These are phyloP conservation scores for Mactra quadrangularis DNA, from an alignment of 1,140 invertebrate species.

Conservation along the genomic window DNA sequence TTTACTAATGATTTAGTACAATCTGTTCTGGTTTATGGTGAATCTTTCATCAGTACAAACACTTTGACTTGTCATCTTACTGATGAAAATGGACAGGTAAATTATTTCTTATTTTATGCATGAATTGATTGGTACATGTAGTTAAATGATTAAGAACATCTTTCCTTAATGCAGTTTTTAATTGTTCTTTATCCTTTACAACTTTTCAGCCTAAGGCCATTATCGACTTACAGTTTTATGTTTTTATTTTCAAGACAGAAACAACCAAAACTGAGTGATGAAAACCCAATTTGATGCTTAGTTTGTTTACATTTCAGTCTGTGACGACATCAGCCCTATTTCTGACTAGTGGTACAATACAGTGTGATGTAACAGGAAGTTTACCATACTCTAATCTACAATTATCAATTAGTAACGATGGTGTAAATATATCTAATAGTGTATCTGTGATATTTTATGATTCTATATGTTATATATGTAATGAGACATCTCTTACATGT, in stretches of 20 bases:
- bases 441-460: slow-evolving; percentile 31
- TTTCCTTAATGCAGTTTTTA: not conserved
- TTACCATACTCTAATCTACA: slow-evolving; percentile 17
- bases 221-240: too few relatives aligned
- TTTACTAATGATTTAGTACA: not conserved
- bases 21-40: slow-evolving; percentile 14
- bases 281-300: too few relatives aligned
- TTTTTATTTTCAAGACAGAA: too few relatives aligned
- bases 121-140: not conserved
- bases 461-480: slow-evolving; percentile 20
- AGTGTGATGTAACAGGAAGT: slow-evolving; percentile 21
- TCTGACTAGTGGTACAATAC: not conserved
- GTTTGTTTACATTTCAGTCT: too few relatives aligned
- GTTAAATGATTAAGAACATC: not conserved
- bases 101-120: not conserved
- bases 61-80: slow-evolving; percentile 40
- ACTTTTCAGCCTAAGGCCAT: too few relatives aligned
- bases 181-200: not conserved
- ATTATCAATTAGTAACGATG: slow-evolving; percentile 44
- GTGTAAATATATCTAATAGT: slow-evolving; percentile 28
- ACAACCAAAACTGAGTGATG: too few relatives aligned
- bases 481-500: not conserved
- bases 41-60: slow-evolving; percentile 19
- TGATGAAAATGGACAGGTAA: slow-evolving; percentile 18
- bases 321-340: too few relatives aligned